Base-by-base conservation (phyloP, 2,888 invertebrate genomes). In the Gandaritis pyraliata region DNA sequence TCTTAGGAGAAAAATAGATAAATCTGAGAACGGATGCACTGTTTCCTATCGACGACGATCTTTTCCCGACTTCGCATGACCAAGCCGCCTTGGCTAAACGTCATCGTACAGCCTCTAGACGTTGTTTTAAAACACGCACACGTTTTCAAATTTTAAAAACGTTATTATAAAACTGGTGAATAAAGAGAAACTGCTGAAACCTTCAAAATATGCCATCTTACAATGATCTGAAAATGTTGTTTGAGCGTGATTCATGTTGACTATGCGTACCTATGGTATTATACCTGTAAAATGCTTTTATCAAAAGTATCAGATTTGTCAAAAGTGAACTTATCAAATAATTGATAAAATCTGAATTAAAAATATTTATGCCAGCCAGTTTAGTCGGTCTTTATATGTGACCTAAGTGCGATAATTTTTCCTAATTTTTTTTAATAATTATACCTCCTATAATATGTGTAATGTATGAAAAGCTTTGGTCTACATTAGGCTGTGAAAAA, bases 21-120 rank as follows among this genome's bases (percentile, higher is more conserved):
- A 36, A 39, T 46, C 33, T 52, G 12, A 51, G 16, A 41, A 46
- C 50, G 47, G 50, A 43, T 48, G 62, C 57, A 41, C 10, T 43
- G 29, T 16, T 51, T 48, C 33, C 41, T 65, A 64, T 5, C 46
- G 69, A 71, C 43, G 69, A 71, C 68, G 68, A 66, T 58, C 48
- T 66, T 70, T 74, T 69, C 84, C 79, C 88, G 87, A 87, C 71
- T 75, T 82, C 77, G 80, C 77, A 86, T 87, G 88, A 90, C 90
- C 90, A 87, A 85, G 83, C 84, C 64, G 29, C 46, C 63, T 61
- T 80, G 83, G 81, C 83, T 84, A 85, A 85, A 85, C 84, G 82
- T 74, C 83, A 82, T 74, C 56, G 61, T 71, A 78, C 86, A 87
- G 84, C 83, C 82, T 75, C 78, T 81, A 83, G 80, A 85, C 66